Evolutionary conservation across 2,113 vertebrate genomes (phyloP), one percentile per base, ranked within the genome.

Genomic region (Gasterosteus aculeatus): DNA sequence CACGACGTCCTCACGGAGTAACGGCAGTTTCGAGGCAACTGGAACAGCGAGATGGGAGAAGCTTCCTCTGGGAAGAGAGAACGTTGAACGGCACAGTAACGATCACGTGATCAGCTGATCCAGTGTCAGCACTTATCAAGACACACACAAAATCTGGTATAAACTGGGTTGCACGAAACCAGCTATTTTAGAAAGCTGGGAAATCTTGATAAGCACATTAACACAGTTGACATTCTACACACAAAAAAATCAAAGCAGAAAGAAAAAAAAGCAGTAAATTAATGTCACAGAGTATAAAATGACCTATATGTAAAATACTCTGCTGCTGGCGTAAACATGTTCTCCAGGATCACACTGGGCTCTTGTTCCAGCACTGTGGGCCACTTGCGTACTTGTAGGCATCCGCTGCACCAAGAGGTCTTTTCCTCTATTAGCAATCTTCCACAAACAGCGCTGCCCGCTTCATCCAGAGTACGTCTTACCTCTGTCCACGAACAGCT

Each of bases 401-500:
- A 42, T 26, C n/a, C 19, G 18, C 44, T 56, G 38, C 15, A 44
- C 22, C 39, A 46, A 29, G 14, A 33, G 16, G 18, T 18, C n/a
- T 31, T 18, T n/a, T 22, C 12, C n/a, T 3, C 1, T 3, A 38
- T 38, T 15, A 33, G 22, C 39, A 56, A 56, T 29, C n/a, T 5
- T 65, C 41, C 5, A 44, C 5, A 4, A n/a, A 60, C 5, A 41
- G 39, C 22, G 16, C 16, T 12, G 33, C 0, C 10, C 8, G 14
- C 11, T 51, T 22, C 7, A 38, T 8, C 12, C 10, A 1, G 0
- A 0, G 9, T 3, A 19, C 11, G 6, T 15, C 77, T 76, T 75
- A 94, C 94, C 92, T 92, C 87, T 88, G 53, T 92, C 77, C 58
- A 95, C 89, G 6, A 90, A 81, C 67, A 95, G 81, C 42, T 93